Conservation (phyloP, 2,888 invertebrate species). For the Cantharis rufa region DNA sequence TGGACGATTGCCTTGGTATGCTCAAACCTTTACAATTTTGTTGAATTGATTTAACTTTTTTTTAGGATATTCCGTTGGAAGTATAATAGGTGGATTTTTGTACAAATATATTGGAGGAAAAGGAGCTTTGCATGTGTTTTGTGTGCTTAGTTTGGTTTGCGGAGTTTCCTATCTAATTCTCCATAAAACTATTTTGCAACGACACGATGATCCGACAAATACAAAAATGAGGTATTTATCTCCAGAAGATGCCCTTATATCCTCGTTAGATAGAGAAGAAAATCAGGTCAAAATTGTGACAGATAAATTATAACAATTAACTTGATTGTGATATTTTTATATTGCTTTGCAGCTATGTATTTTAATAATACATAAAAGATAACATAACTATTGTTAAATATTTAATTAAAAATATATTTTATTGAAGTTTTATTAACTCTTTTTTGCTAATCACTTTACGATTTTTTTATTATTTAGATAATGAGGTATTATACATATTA, state of each 20-base stretch:
- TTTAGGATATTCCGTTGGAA: constrained; percentile 76
- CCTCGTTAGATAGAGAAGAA: background rate
- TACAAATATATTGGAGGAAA: constrained; percentile 68
- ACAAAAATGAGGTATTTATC: constrained; percentile 34
- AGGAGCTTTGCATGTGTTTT: constrained; percentile 60
- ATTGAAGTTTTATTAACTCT: background rate
- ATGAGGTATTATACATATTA: too few species aligned
- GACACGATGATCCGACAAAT: constrained; percentile 11
- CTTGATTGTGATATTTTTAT: background rate
- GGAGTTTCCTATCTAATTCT: constrained; percentile 55
- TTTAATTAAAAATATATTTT: background rate
- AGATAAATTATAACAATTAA: background rate
- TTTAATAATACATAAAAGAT: background rate
- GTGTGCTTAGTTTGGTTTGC: constrained; percentile 53
- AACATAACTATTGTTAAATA: background rate
- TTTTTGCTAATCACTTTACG: too few species aligned
- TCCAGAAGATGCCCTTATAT: constrained; percentile 39
- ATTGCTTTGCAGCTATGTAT: background rate
- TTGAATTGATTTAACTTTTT: constrained; percentile 18
- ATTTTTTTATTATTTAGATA: too few species aligned
- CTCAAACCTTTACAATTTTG: constrained; percentile 7
- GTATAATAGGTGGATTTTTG: constrained; percentile 72
- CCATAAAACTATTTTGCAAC: constrained; percentile 49
- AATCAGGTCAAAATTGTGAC: background rate
- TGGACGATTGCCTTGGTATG: constrained; percentile 82